Evolutionary conservation across 23 tunicate genomes (phyloP).

Genomic region (Phallusia fumigata): DNA sequence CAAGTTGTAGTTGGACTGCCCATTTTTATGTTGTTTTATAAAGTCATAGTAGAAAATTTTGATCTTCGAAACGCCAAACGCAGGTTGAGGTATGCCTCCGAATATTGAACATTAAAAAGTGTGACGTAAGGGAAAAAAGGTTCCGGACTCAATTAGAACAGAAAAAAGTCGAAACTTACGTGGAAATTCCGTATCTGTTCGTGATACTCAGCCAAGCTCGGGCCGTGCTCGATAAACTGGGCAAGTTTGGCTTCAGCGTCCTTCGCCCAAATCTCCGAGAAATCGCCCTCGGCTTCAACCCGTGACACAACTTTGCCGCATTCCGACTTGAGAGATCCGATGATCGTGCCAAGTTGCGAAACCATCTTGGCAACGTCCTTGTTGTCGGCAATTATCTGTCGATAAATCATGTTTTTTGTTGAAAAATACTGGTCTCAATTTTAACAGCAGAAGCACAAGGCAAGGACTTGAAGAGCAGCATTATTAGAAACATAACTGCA

Average conservation of each 20-base stretch:
- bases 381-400: constrained; percentile 49
- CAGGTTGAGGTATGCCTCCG: too few species aligned
- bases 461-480: too few species aligned
- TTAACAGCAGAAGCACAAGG: too few species aligned
- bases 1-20: too few species aligned
- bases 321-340: constrained; percentile 67
- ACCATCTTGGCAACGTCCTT: constrained; percentile 76
- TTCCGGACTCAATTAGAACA: too few species aligned
- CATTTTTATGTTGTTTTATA: too few species aligned
- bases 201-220: constrained; percentile 75
- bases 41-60: too few species aligned
- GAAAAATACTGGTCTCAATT: too few species aligned
- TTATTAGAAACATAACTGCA: too few species aligned
- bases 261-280: constrained; percentile 82
- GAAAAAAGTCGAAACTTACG: constrained; percentile 30
- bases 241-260: constrained; percentile 78
- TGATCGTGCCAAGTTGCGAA: constrained; percentile 51
- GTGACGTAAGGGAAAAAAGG: too few species aligned
- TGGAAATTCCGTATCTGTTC: constrained; percentile 67
- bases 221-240: constrained; percentile 60
- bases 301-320: constrained; percentile 59
- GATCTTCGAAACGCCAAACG: too few species aligned
- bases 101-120: too few species aligned
- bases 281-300: constrained; percentile 46
- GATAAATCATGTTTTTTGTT: not conserved